Percentiles rank a stretch among this genome's conserved stretches.
Conservation (phyloP, 1,140 invertebrate genomes). For the Schlechtendalia chinensis region DNA sequence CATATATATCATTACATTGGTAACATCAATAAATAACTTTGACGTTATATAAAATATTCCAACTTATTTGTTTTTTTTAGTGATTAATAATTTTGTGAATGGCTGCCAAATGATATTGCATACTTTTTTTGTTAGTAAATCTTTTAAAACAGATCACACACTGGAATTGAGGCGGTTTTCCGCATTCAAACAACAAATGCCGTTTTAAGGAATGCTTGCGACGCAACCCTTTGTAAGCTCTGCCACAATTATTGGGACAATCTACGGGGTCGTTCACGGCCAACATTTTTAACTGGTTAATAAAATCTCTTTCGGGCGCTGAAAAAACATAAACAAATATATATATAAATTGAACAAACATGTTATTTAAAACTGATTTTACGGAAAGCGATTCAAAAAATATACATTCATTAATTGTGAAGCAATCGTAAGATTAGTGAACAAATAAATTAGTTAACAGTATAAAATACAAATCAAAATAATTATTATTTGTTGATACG, state of each 20-base stretch:
- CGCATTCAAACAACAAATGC: slow-evolving; percentile 61
- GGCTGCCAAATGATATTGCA: slow-evolving; percentile 21
- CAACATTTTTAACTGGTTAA: slow-evolving; percentile 6
- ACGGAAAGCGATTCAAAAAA: neutral
- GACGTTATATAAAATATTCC: neutral
- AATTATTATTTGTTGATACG: neutral
- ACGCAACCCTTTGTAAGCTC: slow-evolving; percentile 50
- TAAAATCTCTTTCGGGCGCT: neutral
- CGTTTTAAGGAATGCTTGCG: slow-evolving; percentile 58
- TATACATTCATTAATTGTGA: neutral
- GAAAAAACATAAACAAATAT: slow-evolving; percentile 1
- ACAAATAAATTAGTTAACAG: neutral
- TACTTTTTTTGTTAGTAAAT: slow-evolving; percentile 40
- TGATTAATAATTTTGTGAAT: slow-evolving; percentile 30
- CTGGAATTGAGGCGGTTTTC: slow-evolving; percentile 59
- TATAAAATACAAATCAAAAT: neutral
- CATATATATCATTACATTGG: too few relatives aligned
- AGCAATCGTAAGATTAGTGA: neutral
- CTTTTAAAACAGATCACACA: slow-evolving; percentile 57
- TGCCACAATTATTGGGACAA: slow-evolving; percentile 46
- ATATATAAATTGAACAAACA: neutral
- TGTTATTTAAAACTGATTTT: neutral
- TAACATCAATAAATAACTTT: too few relatives aligned
- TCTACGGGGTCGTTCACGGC: slow-evolving; percentile 15
- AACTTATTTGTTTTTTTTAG: neutral